These are phyloP conservation scores for Calliphora vicina DNA, from an alignment of 1,140 invertebrate genomes.

Conservation along the genomic window DNA sequence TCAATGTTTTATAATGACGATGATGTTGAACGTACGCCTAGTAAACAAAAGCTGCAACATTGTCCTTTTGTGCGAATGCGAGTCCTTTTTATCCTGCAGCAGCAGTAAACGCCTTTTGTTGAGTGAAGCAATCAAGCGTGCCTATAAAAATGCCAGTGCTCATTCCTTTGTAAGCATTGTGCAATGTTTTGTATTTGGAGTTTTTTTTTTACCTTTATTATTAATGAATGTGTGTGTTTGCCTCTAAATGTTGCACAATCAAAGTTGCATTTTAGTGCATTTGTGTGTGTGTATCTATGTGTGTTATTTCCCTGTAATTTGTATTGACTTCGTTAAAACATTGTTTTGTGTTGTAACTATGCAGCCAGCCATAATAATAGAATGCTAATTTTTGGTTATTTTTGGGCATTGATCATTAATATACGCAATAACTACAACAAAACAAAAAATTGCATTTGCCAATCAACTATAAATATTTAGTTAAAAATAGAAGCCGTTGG, in stretches of 20 bases:
- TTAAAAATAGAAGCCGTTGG: not conserved
- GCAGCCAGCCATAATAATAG: slow-evolving; percentile 13
- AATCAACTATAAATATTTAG: slow-evolving; percentile 3
- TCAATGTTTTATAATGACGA: not conserved
- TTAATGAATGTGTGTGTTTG: not conserved
- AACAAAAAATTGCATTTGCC: slow-evolving; percentile 1
- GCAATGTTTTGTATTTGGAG: not conserved
- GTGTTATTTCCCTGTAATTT: not conserved
- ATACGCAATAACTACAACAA: not conserved
- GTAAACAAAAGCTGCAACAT: not conserved
- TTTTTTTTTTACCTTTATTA: not conserved
- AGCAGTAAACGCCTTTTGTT: not conserved
- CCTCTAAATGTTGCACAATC: not conserved
- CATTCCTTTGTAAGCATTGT: too few species aligned
- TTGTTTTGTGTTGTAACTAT: not conserved
- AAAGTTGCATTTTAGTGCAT: too few species aligned
- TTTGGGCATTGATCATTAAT: not conserved
- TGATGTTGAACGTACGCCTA: not conserved
- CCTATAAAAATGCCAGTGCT: not conserved
- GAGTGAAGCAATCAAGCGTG: not conserved
- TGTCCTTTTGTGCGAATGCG: not conserved
- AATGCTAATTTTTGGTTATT: slow-evolving; percentile 53
- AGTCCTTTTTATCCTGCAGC: not conserved
- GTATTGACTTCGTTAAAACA: not conserved
- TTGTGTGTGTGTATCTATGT: not conserved